A percentile compares a stretch with the other conserved stretches of the same genome.
These are phyloP conservation scores for Labrus mixtus DNA, from an alignment of 2,113 vertebrate genomes.

Conservation along the genomic window DNA sequence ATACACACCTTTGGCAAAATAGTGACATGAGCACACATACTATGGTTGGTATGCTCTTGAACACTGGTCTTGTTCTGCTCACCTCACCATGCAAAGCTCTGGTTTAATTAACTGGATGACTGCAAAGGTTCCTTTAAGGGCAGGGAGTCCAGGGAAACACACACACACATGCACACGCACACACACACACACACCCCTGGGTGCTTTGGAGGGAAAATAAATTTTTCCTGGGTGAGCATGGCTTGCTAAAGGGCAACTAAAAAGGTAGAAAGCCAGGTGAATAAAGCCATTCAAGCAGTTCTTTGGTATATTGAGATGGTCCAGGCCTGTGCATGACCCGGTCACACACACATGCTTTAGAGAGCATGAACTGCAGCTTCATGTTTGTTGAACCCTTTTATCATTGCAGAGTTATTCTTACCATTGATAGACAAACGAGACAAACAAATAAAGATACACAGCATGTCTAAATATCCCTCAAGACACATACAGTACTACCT, in stretches of 20 bases:
- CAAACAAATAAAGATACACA: background rate
- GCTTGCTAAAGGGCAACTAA: constrained; percentile 42
- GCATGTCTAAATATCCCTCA: background rate
- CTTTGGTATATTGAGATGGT: constrained; percentile 3
- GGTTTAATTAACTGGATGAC: constrained; percentile 33
- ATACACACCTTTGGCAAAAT: constrained; percentile 50
- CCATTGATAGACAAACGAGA: background rate
- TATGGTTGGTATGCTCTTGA: constrained; percentile 25
- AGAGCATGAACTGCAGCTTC: background rate
- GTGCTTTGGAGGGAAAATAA: constrained; percentile 28
- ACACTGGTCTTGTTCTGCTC: constrained; percentile 36
- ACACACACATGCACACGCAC: constrained; percentile 7
- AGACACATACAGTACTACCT: no score
- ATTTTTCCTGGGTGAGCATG: constrained; percentile 39
- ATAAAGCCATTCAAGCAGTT: constrained; percentile 38
- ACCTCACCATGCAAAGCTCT: constrained; percentile 16
- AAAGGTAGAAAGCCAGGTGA: constrained; percentile 27
- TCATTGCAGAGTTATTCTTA: background rate
- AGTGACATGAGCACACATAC: constrained; percentile 45
- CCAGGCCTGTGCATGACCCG: background rate
- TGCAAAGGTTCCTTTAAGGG: constrained; percentile 26
- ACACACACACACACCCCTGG: constrained; percentile 24
- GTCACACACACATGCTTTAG: background rate
- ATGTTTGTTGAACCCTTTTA: background rate
- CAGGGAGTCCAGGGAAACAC: constrained; percentile 19